phyloP scores from a whole-genome alignment of 35 echinoderm and acorn worm species.

The Amphiura filiformis region DNA sequence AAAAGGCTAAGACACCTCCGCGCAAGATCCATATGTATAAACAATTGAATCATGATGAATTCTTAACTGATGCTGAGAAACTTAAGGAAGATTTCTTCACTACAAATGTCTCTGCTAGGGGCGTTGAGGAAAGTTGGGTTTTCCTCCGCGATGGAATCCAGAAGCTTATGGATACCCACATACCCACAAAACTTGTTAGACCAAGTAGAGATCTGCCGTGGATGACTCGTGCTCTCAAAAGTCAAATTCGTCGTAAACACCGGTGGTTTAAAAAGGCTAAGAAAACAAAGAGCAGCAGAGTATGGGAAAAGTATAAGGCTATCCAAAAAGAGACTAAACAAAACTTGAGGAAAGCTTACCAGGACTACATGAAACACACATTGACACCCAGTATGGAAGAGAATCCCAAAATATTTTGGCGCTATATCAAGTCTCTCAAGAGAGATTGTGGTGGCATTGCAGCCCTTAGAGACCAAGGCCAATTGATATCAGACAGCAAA shows the following conservation, averaged over 20 bases:
- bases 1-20: not conserved
- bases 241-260: slow-evolving; percentile 2
- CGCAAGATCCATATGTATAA: slow-evolving; percentile 15
- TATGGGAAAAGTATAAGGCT: slow-evolving; percentile 29
- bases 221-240: slow-evolving; percentile 13
- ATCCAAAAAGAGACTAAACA: not conserved
- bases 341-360: slow-evolving; percentile 14
- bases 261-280: slow-evolving; percentile 21
- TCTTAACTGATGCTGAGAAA: not conserved
- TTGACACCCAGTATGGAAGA: slow-evolving; percentile 30
- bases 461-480: not conserved
- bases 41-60: not conserved
- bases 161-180: slow-evolving; percentile 20
- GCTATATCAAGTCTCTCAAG: slow-evolving; percentile 11
- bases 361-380: slow-evolving; percentile 9
- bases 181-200: slow-evolving; percentile 14
- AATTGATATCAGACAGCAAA: not conserved
- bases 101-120: not conserved
- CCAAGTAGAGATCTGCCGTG: slow-evolving; percentile 24
- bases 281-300: not conserved
- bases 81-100: not conserved
- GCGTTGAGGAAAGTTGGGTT: slow-evolving; percentile 12
- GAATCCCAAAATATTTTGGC: slow-evolving; percentile 24
- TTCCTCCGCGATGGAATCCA: slow-evolving; percentile 3
- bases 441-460: slow-evolving; percentile 5